These are phyloP conservation scores for Pteropus alecto DNA, from an alignment of 2,113 vertebrate genomes.

Conservation along the genomic window DNA sequence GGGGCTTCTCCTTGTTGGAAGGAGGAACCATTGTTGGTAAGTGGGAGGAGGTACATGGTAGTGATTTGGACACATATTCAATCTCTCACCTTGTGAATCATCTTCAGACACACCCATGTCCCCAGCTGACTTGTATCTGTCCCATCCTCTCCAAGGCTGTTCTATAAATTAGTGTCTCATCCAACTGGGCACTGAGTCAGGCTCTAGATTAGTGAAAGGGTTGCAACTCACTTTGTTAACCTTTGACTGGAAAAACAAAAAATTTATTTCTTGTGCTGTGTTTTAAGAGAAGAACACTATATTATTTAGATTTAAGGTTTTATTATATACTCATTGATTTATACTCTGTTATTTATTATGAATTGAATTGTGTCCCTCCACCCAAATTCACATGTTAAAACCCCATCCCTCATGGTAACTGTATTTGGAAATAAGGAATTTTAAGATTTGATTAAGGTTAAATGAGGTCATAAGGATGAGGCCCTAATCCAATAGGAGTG, in stretches of 20 bases:
- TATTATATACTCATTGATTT: not conserved
- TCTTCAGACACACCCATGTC: not conserved
- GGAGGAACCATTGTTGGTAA: constrained; percentile 66
- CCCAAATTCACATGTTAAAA: not conserved
- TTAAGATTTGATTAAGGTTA: not conserved
- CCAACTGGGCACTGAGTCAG: constrained; percentile 15
- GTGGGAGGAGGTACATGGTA: constrained; percentile 63
- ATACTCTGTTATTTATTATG: not conserved
- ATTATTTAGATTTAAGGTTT: not conserved
- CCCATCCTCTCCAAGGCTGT: not conserved
- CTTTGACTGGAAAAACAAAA: not conserved
- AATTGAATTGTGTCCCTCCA: not conserved
- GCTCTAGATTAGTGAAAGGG: not conserved
- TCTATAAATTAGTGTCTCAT: not conserved
- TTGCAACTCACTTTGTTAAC: not conserved
- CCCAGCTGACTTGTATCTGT: not conserved
- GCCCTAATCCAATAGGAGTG: too few relatives aligned
- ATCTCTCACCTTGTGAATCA: constrained; percentile 67
- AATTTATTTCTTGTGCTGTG: not conserved
- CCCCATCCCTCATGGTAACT: not conserved
- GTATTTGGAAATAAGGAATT: not conserved
- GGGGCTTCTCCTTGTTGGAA: constrained; percentile 68
- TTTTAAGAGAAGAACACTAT: not conserved
- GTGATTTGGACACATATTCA: constrained; percentile 53
- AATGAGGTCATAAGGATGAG: not conserved